Percentiles rank a stretch among this genome's conserved stretches.
These are phyloP conservation scores for Limnodromus scolopaceus DNA, from an alignment of 2,797 vertebrate genomes.

Conservation along the genomic window DNA sequence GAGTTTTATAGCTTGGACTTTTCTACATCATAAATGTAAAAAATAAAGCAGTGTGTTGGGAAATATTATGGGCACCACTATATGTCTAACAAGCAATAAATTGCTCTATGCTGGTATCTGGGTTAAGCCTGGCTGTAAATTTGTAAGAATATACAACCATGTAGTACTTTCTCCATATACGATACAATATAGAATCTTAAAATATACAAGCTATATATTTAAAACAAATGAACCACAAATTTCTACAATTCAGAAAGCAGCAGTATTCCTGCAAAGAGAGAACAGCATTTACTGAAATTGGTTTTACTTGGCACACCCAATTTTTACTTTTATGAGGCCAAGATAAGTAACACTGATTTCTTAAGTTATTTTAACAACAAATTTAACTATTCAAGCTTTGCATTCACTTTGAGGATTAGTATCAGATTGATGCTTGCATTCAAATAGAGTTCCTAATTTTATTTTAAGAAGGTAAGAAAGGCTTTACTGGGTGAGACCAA, in stretches of 20 bases:
- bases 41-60: not conserved
- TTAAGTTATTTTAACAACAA: not conserved
- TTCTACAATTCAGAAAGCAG: not conserved
- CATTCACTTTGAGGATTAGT: not conserved
- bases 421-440: not conserved
- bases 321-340: not conserved
- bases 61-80: not conserved
- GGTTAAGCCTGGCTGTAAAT: not conserved
- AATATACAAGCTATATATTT: not conserved
- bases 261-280: not conserved
- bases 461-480: not conserved
- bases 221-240: not conserved
- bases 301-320: not conserved
- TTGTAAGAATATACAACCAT: not conserved
- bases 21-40: not conserved
- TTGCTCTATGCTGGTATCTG: not conserved
- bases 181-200: not conserved
- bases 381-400: not conserved
- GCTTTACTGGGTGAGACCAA: not conserved
- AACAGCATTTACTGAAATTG: not conserved
- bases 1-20: conserved; percentile 2
- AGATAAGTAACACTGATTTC: not conserved
- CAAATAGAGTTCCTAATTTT: not conserved
- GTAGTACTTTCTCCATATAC: not conserved
- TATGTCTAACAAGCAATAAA: not conserved